These are phyloP conservation scores for Epinephelus lanceolatus DNA, from an alignment of 2,113 vertebrate species.

Conservation along the genomic window DNA sequence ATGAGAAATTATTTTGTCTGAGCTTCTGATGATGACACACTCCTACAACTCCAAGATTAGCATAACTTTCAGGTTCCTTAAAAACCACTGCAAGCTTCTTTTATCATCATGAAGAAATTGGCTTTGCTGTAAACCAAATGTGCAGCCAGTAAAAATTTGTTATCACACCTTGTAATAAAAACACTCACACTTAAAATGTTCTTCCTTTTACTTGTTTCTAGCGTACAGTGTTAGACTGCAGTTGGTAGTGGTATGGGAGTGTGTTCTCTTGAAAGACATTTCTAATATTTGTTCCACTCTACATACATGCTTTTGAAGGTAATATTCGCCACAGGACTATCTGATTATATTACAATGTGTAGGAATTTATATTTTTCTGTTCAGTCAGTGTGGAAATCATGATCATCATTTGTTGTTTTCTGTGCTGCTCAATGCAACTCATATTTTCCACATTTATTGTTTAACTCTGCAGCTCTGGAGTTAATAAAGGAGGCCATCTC, in stretches of 20 bases:
- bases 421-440: neutral
- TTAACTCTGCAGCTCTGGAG: conserved; percentile 88
- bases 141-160: neutral
- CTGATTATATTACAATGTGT: neutral
- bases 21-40: neutral
- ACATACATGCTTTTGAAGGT: neutral
- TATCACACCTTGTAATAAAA: neutral
- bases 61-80: neutral
- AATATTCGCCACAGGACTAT: neutral
- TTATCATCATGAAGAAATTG: neutral
- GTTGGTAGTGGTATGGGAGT: neutral
- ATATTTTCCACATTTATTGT: neutral
- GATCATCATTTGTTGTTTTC: neutral
- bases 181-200: neutral
- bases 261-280: neutral
- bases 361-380: neutral
- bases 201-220: neutral
- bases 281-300: neutral
- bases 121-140: neutral
- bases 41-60: neutral
- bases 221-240: neutral
- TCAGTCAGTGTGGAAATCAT: neutral
- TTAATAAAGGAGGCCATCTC: conserved; percentile 91
- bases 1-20: neutral
- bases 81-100: neutral